Percentiles rank a stretch among this genome's conserved stretches.
phyloP scores from a whole-genome alignment of 2,888 invertebrate genomes.

The Mesorhabditis sp. region DNA sequence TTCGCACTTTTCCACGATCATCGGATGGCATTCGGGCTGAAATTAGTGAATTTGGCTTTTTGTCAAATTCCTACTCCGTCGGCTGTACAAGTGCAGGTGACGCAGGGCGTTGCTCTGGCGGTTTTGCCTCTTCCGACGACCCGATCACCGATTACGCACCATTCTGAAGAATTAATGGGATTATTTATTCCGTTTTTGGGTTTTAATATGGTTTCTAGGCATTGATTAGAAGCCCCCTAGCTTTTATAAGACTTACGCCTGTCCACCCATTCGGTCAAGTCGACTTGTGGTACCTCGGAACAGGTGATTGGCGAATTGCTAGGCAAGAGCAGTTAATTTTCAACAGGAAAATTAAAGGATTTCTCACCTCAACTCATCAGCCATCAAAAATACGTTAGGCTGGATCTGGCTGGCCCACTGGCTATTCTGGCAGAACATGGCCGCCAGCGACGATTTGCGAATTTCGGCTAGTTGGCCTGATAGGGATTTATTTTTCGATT shows the following conservation, averaged over 20 bases:
- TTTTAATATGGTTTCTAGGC: not conserved
- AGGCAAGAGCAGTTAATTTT: slow-evolving; percentile 13
- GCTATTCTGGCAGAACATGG: slow-evolving; percentile 79
- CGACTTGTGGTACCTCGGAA: slow-evolving; percentile 48
- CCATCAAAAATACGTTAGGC: slow-evolving; percentile 81
- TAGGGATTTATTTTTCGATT: not conserved
- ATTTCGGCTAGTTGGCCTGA: slow-evolving; percentile 74
- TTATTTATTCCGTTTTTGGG: not conserved
- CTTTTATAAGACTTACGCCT: slow-evolving; percentile 35
- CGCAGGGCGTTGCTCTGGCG: slow-evolving; percentile 55
- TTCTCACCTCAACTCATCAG: slow-evolving; percentile 61
- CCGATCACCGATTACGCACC: slow-evolving; percentile 54
- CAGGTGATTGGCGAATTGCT: slow-evolving; percentile 56
- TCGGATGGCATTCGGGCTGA: slow-evolving; percentile 55
- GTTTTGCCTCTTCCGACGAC: slow-evolving; percentile 54
- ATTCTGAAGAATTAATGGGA: slow-evolving; percentile 39
- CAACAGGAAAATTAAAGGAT: slow-evolving; percentile 5
- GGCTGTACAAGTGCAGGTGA: slow-evolving; percentile 57
- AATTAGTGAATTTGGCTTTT: slow-evolving; percentile 12
- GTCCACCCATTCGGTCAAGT: slow-evolving; percentile 55
- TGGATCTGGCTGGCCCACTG: slow-evolving; percentile 72
- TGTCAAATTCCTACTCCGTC: slow-evolving; percentile 45
- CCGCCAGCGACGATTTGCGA: slow-evolving; percentile 78
- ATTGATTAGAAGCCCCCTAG: not conserved
- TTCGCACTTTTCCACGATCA: slow-evolving; percentile 46